Base-by-base conservation (phyloP, 2,888 invertebrate species). In the Cephonodes hylas region DNA sequence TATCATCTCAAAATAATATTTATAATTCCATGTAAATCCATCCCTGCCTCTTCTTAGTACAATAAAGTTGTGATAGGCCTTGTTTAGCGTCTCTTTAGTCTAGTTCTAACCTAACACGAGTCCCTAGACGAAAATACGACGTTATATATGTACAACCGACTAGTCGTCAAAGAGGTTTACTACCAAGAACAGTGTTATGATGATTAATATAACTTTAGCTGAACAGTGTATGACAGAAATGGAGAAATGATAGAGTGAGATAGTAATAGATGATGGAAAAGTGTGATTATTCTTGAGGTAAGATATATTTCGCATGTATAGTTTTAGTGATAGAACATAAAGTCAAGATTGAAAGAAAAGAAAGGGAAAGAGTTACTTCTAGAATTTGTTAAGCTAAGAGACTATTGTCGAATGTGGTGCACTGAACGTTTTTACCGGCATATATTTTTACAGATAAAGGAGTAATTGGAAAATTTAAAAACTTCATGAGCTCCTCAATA, bases 21-120 rank as follows among this genome's bases (percentile, higher is more conserved):
- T 6, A 25, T 0, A 23, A 0, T 5, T 27, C 3, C 25, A 53
- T 4, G 27, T 53, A 4, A 53, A 31, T 53, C 6, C 53, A 53
- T 5, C 18, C 53, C 48, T 48, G 53, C 4, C 1, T 3, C 3
- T 13, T n/a, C n/a, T 31, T 1, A 53, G 8, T 18, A 53, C 53
- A 61, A 70, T 72, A 66, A 67, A 75, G 66, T 75, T 67, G 61
- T 65, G 70, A 75, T 72, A 67, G 70, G 66, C 69, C 68, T 75
- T 62, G 70, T 74, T 48, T 15, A 53, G 42, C 20, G 27, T n/a
- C n/a, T n/a, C n/a, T n/a, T n/a, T n/a, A n/a, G 42, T 34, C 25
- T 59, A 18, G 27, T 8, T n/a, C 27, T 53, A 31, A 53, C 53
- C 53, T 31, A 53, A 46, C 27, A 8, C 23, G 20, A 45, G 27